Conservation (phyloP, 2,113 vertebrate genomes). For the Hypanus sabinus region DNA sequence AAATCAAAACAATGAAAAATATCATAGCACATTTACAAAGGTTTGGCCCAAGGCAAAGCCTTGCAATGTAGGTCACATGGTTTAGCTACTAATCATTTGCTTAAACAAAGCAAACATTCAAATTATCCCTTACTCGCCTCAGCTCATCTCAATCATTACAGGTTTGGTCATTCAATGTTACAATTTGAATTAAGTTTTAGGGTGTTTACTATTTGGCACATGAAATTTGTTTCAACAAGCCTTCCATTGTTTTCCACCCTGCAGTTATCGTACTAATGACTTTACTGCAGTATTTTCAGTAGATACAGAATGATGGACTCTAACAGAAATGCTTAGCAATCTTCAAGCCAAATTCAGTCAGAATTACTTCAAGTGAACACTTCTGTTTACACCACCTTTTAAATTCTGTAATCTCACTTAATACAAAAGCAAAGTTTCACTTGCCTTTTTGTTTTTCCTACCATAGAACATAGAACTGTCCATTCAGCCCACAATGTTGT, state of each 20-base stretch:
- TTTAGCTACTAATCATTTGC: not conserved
- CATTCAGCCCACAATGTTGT: too few relatives aligned
- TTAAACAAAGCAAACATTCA: not conserved
- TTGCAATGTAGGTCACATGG: not conserved
- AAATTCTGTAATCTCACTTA: not conserved
- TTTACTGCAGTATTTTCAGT: not conserved
- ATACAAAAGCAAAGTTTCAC: not conserved
- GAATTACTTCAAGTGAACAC: not conserved
- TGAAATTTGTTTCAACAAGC: not conserved
- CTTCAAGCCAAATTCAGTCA: not conserved
- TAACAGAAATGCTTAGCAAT: not conserved
- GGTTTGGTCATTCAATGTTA: not conserved
- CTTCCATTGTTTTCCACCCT: conserved; percentile 8
- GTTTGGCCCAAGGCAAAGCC: not conserved
- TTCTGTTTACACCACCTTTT: not conserved
- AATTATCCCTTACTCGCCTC: not conserved
- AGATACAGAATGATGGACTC: not conserved
- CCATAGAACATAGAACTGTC: too few relatives aligned
- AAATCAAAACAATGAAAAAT: not conserved
- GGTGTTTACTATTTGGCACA: not conserved
- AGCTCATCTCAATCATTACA: not conserved
- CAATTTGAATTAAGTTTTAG: not conserved
- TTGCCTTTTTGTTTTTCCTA: too few relatives aligned
- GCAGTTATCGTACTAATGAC: not conserved
- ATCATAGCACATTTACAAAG: not conserved